Conservation (phyloP, 2,113 vertebrate species). For the Vidua macroura region DNA sequence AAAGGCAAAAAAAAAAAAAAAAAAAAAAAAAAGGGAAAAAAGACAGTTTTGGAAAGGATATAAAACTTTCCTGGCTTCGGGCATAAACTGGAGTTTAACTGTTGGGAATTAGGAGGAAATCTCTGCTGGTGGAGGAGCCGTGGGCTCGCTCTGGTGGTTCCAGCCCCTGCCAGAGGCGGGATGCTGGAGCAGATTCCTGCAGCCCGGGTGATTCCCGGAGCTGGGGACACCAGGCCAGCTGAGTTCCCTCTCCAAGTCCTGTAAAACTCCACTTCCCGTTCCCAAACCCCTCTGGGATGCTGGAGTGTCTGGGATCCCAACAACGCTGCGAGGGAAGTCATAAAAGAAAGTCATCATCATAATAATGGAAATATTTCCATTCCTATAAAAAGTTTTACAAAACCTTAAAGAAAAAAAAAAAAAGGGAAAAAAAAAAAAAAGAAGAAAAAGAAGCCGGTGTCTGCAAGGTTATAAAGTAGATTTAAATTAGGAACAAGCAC, state of each 20-base stretch:
- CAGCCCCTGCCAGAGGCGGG: neutral
- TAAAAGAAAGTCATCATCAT: conserved; percentile 45
- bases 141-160: neutral
- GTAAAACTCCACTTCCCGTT: conserved; percentile 30
- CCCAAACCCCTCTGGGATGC: conserved; percentile 1
- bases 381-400: conserved; percentile 41
- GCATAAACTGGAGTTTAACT: conserved; percentile 29
- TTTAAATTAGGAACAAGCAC: neutral
- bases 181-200: conserved; percentile 9
- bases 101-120: conserved; percentile 63
- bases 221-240: neutral
- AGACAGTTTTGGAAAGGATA: conserved; percentile 18
- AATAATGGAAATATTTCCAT: conserved; percentile 55
- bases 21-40: neutral
- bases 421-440: neutral
- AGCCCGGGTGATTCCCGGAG: neutral
- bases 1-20: neutral
- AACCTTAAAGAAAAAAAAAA: neutral
- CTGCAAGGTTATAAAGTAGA: neutral
- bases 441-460: neutral
- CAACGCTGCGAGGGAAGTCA: conserved; percentile 13
- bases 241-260: conserved; percentile 40
- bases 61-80: conserved; percentile 64
- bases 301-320: conserved; percentile 5
- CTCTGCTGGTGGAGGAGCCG: conserved; percentile 14